These are phyloP conservation scores for Agrochola litura DNA, from an alignment of 2,888 invertebrate genomes.

Conservation along the genomic window DNA sequence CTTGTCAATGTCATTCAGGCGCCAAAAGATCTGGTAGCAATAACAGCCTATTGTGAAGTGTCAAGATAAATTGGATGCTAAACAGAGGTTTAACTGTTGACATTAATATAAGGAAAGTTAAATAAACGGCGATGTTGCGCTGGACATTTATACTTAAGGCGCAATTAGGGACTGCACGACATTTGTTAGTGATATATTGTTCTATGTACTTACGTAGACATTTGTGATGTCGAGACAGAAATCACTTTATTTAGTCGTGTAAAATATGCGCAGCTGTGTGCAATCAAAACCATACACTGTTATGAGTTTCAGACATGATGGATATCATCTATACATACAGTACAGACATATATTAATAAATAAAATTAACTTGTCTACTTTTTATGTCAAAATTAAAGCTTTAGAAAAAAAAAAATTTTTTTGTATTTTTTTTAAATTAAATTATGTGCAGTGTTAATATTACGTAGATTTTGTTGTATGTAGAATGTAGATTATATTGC, in stretches of 20 bases:
- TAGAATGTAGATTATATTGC: too few species aligned
- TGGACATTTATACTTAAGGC: constrained; percentile 39
- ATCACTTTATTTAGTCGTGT: constrained; percentile 48
- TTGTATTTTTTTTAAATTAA: too few species aligned
- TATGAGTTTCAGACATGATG: background rate
- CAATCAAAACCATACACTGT: constrained; percentile 1
- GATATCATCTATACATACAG: too few species aligned
- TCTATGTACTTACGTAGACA: background rate
- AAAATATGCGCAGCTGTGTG: constrained; percentile 42
- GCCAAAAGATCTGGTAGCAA: too few species aligned
- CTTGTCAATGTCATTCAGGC: too few species aligned
- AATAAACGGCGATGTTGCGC: constrained; percentile 30
- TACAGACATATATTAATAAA: too few species aligned
- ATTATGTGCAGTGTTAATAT: too few species aligned
- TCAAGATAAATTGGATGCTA: constrained; percentile 11
- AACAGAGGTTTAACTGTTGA: constrained; percentile 10
- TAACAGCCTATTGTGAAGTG: background rate
- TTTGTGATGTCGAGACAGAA: background rate
- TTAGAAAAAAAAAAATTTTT: too few species aligned
- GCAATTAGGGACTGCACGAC: constrained; percentile 51
- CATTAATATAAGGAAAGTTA: constrained; percentile 35
- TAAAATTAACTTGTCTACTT: too few species aligned
- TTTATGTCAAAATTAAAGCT: too few species aligned
- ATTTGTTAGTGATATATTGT: constrained; percentile 23
- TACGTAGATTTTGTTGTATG: too few species aligned